phyloP scores from a whole-genome alignment of 2,888 invertebrate genomes.

The Heteropelma amictum region DNA sequence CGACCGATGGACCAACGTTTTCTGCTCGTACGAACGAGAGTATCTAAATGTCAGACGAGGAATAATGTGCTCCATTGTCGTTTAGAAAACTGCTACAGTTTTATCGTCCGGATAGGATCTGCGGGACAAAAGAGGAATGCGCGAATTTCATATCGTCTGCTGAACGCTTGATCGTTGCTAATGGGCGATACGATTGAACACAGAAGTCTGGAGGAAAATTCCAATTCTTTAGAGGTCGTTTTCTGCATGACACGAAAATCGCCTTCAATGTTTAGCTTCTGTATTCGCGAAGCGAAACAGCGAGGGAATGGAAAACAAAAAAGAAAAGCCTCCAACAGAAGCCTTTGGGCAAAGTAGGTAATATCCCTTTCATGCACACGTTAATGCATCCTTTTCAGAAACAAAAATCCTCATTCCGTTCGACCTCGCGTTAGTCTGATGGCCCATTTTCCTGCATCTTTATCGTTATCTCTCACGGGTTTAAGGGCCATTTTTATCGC shows the following conservation, averaged over 20 bases:
- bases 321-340: too few relatives aligned
- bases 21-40: too few relatives aligned
- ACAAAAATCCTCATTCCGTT: conserved; percentile 17
- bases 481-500: too few relatives aligned
- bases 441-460: too few relatives aligned
- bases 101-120: conserved; percentile 10
- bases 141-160: conserved; percentile 5
- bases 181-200: neutral
- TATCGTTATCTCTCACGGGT: too few relatives aligned
- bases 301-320: neutral
- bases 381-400: too few relatives aligned
- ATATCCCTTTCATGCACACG: too few relatives aligned
- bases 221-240: conserved; percentile 7
- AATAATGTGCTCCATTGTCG: conserved; percentile 39
- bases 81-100: conserved; percentile 36
- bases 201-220: conserved; percentile 2
- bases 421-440: neutral
- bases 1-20: too few relatives aligned
- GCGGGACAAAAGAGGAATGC: neutral
- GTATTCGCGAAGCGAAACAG: neutral
- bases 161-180: neutral
- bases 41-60: too few relatives aligned
- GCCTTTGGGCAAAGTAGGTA: too few relatives aligned
- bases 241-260: neutral
- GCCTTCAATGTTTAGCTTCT: neutral